Percentiles rank a stretch among this genome's conserved stretches.
Conservation (phyloP, 1,140 invertebrate species). For the Drosophila varians region DNA sequence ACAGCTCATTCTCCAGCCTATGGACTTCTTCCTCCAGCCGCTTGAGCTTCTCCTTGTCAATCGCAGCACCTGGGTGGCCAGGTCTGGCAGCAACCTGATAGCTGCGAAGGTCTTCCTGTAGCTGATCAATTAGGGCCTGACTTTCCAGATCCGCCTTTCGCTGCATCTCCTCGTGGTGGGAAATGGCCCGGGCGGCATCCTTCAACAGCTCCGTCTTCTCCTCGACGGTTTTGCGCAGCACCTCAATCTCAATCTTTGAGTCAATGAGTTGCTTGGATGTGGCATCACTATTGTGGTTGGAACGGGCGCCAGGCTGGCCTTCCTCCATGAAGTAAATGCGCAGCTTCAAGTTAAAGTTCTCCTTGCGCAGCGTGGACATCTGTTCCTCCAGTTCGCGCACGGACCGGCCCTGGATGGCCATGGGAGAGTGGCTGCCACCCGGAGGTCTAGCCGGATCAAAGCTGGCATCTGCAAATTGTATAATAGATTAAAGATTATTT, state of each 20-base stretch:
- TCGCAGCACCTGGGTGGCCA: background rate
- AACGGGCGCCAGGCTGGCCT: constrained; percentile 58
- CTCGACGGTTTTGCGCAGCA: constrained; percentile 89
- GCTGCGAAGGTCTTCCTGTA: constrained; percentile 68
- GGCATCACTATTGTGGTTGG: constrained; percentile 38
- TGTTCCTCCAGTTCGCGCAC: constrained; percentile 97
- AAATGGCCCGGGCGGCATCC: constrained; percentile 91
- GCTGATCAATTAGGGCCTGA: constrained; percentile 65
- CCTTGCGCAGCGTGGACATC: constrained; percentile 91
- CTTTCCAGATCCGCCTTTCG: constrained; percentile 62
- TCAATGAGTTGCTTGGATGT: constrained; percentile 89
- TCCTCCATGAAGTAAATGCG: constrained; percentile 96
- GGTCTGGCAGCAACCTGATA: constrained; percentile 43
- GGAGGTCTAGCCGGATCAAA: constrained; percentile 53
- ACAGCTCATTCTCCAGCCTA: constrained; percentile 30
- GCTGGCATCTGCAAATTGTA: constrained; percentile 61
- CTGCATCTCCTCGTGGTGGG: constrained; percentile 88
- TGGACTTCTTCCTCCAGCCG: constrained; percentile 24
- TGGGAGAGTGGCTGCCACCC: constrained; percentile 82
- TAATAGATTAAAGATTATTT: background rate
- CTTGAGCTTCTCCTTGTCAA: background rate
- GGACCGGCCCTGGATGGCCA: constrained; percentile 86
- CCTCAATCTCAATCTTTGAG: constrained; percentile 91
- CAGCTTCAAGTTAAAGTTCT: constrained; percentile 96
- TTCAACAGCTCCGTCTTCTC: constrained; percentile 93